phyloP scores from a whole-genome alignment of 2,888 invertebrate species.

The Idaea aversata region DNA sequence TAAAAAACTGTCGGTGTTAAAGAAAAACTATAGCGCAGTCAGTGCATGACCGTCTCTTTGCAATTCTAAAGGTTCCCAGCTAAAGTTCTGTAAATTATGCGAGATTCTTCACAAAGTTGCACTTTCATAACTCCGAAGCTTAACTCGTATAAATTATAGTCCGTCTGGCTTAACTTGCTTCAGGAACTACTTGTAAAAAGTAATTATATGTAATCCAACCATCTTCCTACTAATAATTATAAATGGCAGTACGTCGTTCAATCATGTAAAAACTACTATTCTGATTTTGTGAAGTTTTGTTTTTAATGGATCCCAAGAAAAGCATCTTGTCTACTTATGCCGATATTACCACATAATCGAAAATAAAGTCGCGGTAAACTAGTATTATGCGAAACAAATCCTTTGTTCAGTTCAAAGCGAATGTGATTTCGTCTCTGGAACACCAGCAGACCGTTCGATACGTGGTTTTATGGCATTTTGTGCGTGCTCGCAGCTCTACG shows the following conservation, averaged over 20 bases:
- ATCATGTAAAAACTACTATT: neutral
- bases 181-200: neutral
- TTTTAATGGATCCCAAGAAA: too few relatives aligned
- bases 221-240: neutral
- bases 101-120: slow-evolving; percentile 1
- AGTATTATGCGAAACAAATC: neutral
- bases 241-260: neutral
- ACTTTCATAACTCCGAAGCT: slow-evolving; percentile 1
- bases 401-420: neutral
- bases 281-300: neutral
- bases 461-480: slow-evolving; percentile 48
- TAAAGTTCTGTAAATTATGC: neutral
- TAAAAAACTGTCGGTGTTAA: neutral
- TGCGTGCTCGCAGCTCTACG: slow-evolving; percentile 39
- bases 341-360: too few relatives aligned
- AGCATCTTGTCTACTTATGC: too few relatives aligned
- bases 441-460: slow-evolving; percentile 30
- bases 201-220: neutral
- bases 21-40: too few relatives aligned
- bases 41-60: neutral
- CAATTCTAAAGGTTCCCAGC: neutral
- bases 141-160: neutral
- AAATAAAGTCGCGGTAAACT: too few relatives aligned
- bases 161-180: neutral
- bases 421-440: neutral